These are phyloP conservation scores for Vanessa atalanta DNA, from an alignment of 1,140 invertebrate genomes.

Conservation along the genomic window DNA sequence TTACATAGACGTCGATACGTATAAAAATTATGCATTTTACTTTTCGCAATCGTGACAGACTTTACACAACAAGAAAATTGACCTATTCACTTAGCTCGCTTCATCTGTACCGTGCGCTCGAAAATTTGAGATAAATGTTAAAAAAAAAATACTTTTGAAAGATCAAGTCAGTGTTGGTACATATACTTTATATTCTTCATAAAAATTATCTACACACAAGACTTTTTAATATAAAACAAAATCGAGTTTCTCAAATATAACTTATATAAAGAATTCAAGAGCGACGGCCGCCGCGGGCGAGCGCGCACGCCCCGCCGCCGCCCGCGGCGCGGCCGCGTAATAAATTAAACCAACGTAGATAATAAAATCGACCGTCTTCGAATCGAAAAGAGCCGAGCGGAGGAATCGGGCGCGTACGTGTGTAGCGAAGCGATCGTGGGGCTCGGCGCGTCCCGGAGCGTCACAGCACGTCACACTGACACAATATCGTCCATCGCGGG, in stretches of 20 bases:
- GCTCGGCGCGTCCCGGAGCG: not conserved
- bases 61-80: constrained; percentile 54
- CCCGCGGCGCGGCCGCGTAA: constrained; percentile 25
- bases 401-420: constrained; percentile 9
- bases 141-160: constrained; percentile 53
- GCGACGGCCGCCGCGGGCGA: constrained; percentile 29
- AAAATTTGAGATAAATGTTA: constrained; percentile 36
- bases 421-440: not conserved
- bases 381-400: constrained; percentile 22
- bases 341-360: constrained; percentile 42
- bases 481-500: constrained; percentile 37
- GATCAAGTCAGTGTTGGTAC: constrained; percentile 63
- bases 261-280: constrained; percentile 61
- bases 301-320: not conserved
- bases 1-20: constrained; percentile 61
- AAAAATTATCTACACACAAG: constrained; percentile 79
- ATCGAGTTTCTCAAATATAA: constrained; percentile 71
- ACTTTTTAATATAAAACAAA: constrained; percentile 73
- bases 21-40: constrained; percentile 65
- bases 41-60: constrained; percentile 51
- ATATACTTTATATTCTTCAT: constrained; percentile 79
- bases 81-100: constrained; percentile 44
- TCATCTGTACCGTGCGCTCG: constrained; percentile 35
- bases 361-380: constrained; percentile 35
- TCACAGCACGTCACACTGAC: constrained; percentile 31